Evolutionary conservation across 2,797 vertebrate species (phyloP).

Genomic region (Saxicola maurus): DNA sequence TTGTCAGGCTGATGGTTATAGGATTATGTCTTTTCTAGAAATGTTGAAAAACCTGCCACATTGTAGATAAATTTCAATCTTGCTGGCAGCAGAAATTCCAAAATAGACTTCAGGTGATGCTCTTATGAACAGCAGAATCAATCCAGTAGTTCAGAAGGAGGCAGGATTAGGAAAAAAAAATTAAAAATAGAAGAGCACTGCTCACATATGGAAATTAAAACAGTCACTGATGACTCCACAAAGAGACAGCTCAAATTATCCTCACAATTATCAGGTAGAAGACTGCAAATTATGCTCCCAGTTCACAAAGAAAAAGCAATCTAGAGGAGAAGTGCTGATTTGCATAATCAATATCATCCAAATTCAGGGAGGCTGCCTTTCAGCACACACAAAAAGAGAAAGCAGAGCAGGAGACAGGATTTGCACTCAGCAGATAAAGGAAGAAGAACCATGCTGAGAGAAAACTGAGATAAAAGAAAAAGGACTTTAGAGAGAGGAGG

Average conservation of each 20-base stretch:
- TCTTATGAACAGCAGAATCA: conserved; percentile 61
- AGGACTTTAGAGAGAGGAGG: conserved; percentile 16
- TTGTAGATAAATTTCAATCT: conserved; percentile 48
- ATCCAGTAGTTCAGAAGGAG: conserved; percentile 47
- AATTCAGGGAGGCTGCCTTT: conserved; percentile 61
- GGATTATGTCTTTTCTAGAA: conserved; percentile 44
- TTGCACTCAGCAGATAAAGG: conserved; percentile 50
- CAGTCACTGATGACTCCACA: conserved; percentile 64
- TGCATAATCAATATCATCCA: conserved; percentile 69
- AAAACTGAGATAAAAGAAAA: conserved; percentile 33
- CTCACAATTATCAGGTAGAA: conserved; percentile 64
- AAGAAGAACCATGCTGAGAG: conserved; percentile 40
- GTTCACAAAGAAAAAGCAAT: conserved; percentile 76
- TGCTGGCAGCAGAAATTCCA: background rate
- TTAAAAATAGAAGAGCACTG: conserved; percentile 7
- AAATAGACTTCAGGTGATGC: conserved; percentile 44
- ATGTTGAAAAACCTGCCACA: conserved; percentile 51
- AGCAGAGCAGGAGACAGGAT: conserved; percentile 45
- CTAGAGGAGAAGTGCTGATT: conserved; percentile 65
- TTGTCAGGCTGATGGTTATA: conserved; percentile 12
- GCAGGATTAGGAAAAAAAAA: conserved; percentile 18
- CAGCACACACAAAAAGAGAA: conserved; percentile 37
- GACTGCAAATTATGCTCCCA: conserved; percentile 60
- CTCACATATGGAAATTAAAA: conserved; percentile 70
- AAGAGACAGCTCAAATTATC: conserved; percentile 71